A percentile compares a stretch with the other conserved stretches of the same genome.
phyloP scores from a whole-genome alignment of 2,797 vertebrate genomes.

The Spatula versicolor region DNA sequence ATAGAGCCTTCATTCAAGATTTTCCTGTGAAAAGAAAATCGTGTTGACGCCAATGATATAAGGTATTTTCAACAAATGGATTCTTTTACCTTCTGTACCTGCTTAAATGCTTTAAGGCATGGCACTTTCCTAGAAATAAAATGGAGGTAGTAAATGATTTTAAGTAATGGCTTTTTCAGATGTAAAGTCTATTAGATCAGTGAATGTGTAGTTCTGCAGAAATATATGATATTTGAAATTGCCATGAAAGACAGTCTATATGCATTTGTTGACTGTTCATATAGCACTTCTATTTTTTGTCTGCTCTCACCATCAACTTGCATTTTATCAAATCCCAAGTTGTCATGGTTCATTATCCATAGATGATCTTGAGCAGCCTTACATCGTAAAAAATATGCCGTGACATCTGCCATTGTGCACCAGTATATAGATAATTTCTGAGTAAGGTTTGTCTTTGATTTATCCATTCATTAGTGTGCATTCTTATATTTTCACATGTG shows the following conservation, averaged over 20 bases:
- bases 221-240: not conserved
- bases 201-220: not conserved
- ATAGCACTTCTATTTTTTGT: constrained; percentile 15
- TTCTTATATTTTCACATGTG: not conserved
- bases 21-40: constrained; percentile 6
- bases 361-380: constrained; percentile 78
- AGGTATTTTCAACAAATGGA: constrained; percentile 64
- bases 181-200: not conserved
- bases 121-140: not conserved
- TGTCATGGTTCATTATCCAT: constrained; percentile 79
- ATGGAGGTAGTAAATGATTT: not conserved
- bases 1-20: constrained; percentile 8
- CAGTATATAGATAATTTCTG: constrained; percentile 54
- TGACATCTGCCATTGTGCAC: constrained; percentile 74
- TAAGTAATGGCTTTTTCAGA: not conserved
- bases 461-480: not conserved
- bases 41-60: constrained; percentile 48
- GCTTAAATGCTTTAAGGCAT: not conserved
- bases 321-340: constrained; percentile 62
- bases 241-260: not conserved
- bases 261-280: constrained; percentile 10
- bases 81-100: not conserved
- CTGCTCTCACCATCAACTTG: constrained; percentile 43
- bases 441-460: constrained; percentile 3
- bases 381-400: constrained; percentile 77